Evolutionary conservation across 35 echinoderm and acorn worm genomes (phyloP).

Genomic region (Acanthaster planci): DNA sequence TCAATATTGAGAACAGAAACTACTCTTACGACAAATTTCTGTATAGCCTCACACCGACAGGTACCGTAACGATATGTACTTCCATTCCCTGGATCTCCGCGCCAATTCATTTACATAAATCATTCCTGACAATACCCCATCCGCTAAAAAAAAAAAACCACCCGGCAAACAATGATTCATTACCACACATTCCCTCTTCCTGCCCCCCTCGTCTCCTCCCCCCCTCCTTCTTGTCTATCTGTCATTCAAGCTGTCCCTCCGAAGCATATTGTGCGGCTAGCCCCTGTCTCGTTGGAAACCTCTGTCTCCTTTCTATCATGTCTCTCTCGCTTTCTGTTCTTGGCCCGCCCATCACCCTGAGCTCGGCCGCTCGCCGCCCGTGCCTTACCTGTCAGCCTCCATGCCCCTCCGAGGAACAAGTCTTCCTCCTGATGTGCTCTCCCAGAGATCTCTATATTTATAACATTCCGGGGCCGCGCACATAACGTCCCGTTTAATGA

Average conservation of each 20-base stretch:
- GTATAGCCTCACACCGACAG: too few relatives aligned
- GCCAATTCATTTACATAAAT: too few relatives aligned
- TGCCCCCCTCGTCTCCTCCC: background rate
- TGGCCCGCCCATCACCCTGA: background rate
- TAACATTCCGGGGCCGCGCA: background rate
- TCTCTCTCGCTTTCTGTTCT: background rate
- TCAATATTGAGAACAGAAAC: too few relatives aligned
- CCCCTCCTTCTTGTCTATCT: background rate
- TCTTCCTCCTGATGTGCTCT: background rate
- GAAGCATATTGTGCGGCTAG: background rate
- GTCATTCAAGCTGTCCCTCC: constrained; percentile 22
- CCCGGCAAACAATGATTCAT: constrained; percentile 22
- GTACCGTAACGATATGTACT: too few relatives aligned
- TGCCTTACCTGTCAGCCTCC: background rate
- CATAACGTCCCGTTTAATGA: background rate
- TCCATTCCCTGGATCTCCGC: too few relatives aligned
- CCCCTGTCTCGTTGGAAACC: background rate
- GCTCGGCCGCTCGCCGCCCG: background rate
- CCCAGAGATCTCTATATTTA: background rate
- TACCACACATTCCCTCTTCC: background rate
- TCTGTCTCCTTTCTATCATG: background rate
- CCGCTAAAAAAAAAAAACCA: background rate
- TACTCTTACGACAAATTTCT: too few relatives aligned
- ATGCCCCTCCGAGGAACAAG: background rate
- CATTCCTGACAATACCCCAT: too few relatives aligned